Percentiles rank a stretch among this genome's conserved stretches.
These are phyloP conservation scores for Autographa gamma DNA, from an alignment of 2,888 invertebrate genomes.

Conservation along the genomic window DNA sequence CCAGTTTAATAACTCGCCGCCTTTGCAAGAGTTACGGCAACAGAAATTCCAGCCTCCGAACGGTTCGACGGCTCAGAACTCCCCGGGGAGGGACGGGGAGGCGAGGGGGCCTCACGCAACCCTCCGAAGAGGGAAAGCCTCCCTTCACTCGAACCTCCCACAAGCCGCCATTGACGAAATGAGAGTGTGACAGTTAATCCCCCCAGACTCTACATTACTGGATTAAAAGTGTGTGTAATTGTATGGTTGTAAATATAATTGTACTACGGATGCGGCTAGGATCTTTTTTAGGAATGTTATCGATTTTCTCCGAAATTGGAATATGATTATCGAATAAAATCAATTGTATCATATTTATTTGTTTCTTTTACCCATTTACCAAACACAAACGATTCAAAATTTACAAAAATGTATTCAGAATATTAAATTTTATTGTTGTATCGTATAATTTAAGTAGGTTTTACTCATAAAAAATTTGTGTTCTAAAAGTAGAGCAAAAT, in stretches of 20 bases:
- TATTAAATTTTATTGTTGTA: not conserved
- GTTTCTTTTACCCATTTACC: slow-evolving; percentile 39
- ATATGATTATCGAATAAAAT: slow-evolving; percentile 82
- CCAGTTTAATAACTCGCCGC: slow-evolving; percentile 86
- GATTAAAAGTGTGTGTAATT: slow-evolving; percentile 71
- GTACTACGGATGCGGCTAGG: slow-evolving; percentile 57
- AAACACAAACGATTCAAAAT: not conserved
- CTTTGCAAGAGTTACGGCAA: slow-evolving; percentile 87
- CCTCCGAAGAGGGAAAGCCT: slow-evolving; percentile 80
- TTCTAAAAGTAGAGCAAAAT: slow-evolving; percentile 26
- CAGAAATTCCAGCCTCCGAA: slow-evolving; percentile 90
- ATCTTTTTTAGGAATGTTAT: slow-evolving; percentile 79
- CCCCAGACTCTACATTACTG: slow-evolving; percentile 73
- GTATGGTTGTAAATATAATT: slow-evolving; percentile 79
- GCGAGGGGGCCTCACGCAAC: slow-evolving; percentile 81
- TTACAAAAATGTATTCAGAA: not conserved
- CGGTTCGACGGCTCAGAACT: slow-evolving; percentile 86
- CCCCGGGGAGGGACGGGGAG: slow-evolving; percentile 74
- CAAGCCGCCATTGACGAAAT: slow-evolving; percentile 96
- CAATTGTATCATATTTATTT: slow-evolving; percentile 69
- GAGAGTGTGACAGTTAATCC: slow-evolving; percentile 93
- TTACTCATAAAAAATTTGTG: slow-evolving; percentile 25
- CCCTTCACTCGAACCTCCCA: slow-evolving; percentile 90
- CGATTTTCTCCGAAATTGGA: slow-evolving; percentile 78
- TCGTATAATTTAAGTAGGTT: slow-evolving; percentile 14